A percentile compares a stretch with the other conserved stretches of the same genome.
Evolutionary conservation across 1,140 invertebrate species (phyloP).

Genomic region (Berghia stephanieae): DNA sequence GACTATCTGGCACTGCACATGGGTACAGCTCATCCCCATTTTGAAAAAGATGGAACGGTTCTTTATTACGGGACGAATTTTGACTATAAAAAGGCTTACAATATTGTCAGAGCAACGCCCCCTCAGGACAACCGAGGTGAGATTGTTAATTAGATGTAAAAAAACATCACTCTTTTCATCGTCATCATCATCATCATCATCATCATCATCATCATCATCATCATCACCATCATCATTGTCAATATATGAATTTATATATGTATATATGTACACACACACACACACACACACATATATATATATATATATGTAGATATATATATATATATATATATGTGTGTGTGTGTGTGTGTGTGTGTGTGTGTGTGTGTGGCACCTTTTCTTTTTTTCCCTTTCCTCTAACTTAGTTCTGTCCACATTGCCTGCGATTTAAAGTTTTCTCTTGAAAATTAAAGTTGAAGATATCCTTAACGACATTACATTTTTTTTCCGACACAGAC

Average conservation of each 20-base stretch:
- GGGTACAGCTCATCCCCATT: conserved; percentile 74
- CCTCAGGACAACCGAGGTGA: neutral
- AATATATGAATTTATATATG: neutral
- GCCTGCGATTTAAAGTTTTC: neutral
- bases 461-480: neutral
- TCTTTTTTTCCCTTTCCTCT: neutral
- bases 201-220: conserved; percentile 2
- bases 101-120: conserved; percentile 32
- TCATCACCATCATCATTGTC: conserved; percentile 5
- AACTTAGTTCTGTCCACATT: neutral
- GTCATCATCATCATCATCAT: conserved; percentile 2
- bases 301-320: neutral
- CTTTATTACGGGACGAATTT: conserved; percentile 40
- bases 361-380: too few species aligned
- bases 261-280: neutral
- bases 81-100: conserved; percentile 29
- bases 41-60: conserved; percentile 79
- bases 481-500: too few species aligned
- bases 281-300: neutral
- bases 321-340: neutral
- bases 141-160: neutral
- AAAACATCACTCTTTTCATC: neutral
- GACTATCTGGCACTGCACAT: conserved; percentile 47
- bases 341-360: neutral
- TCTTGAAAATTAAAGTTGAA: neutral